These are phyloP conservation scores for Tetheella fluctuosa DNA, from an alignment of 2,888 invertebrate species.

Conservation along the genomic window DNA sequence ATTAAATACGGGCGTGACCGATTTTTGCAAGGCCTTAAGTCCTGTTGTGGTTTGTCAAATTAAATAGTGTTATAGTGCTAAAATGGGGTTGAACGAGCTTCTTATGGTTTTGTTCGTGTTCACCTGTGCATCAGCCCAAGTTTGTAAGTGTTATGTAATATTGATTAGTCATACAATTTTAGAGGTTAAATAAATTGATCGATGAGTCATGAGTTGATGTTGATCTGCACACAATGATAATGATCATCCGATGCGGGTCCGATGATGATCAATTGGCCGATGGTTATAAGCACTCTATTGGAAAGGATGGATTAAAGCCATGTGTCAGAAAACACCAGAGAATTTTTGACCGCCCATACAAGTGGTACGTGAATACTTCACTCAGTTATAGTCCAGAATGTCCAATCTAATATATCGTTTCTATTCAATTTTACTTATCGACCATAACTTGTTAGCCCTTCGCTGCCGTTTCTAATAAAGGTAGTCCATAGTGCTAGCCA, in stretches of 20 bases:
- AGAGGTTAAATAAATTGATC: not conserved
- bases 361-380: too few relatives aligned
- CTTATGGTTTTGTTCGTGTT: slow-evolving; percentile 44
- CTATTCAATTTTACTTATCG: too few relatives aligned
- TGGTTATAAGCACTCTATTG: too few relatives aligned
- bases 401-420: too few relatives aligned
- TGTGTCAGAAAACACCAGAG: too few relatives aligned
- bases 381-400: too few relatives aligned
- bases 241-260: not conserved
- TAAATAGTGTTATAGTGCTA: slow-evolving; percentile 35
- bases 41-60: slow-evolving; percentile 27
- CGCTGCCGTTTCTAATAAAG: too few relatives aligned
- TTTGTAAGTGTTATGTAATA: slow-evolving; percentile 50
- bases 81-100: slow-evolving; percentile 53
- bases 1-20: slow-evolving; percentile 26
- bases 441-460: too few relatives aligned
- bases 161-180: slow-evolving; percentile 13
- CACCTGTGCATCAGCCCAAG: slow-evolving; percentile 51
- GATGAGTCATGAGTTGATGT: not conserved
- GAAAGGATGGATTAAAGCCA: too few relatives aligned
- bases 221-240: not conserved
- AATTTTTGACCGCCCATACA: too few relatives aligned
- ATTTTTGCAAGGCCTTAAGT: slow-evolving; percentile 30
- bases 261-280: too few relatives aligned
- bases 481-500: too few relatives aligned